Evolutionary conservation across 2,888 invertebrate genomes (phyloP).

Genomic region (Xylocampa areola): DNA sequence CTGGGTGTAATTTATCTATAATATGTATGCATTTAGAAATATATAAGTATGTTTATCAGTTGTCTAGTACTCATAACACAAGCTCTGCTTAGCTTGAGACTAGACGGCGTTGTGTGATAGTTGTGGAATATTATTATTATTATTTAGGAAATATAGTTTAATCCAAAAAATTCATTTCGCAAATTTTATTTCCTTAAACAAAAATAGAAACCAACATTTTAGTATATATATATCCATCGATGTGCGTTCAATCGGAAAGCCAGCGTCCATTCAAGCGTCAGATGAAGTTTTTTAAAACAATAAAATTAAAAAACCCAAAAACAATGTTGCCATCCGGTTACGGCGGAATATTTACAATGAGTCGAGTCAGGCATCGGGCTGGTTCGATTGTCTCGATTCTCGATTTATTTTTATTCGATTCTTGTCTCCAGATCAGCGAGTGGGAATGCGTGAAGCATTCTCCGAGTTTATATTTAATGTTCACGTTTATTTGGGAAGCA

Average conservation of each 20-base stretch:
- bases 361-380: slow-evolving; percentile 59
- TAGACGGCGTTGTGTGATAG: too few species aligned
- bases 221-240: slow-evolving; percentile 45
- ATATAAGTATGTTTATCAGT: too few species aligned
- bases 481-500: slow-evolving; percentile 56
- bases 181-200: slow-evolving; percentile 28
- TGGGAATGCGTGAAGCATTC: slow-evolving; percentile 67
- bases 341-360: slow-evolving; percentile 68
- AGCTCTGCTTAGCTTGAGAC: too few species aligned
- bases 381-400: slow-evolving; percentile 77
- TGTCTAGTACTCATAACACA: too few species aligned
- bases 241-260: slow-evolving; percentile 53
- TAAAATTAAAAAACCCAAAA: slow-evolving; percentile 55
- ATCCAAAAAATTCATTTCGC: slow-evolving; percentile 31
- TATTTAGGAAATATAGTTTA: too few species aligned
- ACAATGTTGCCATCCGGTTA: slow-evolving; percentile 63
- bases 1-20: too few species aligned
- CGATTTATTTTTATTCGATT: slow-evolving; percentile 77
- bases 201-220: slow-evolving; percentile 33
- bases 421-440: slow-evolving; percentile 66
- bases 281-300: slow-evolving; percentile 55
- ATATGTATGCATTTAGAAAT: too few species aligned
- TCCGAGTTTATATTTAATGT: slow-evolving; percentile 61
- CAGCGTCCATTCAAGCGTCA: slow-evolving; percentile 59
- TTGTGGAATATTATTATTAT: too few species aligned